These are phyloP conservation scores for Myrmophylax atrothorax DNA, from an alignment of 2,113 vertebrate genomes.

Conservation along the genomic window DNA sequence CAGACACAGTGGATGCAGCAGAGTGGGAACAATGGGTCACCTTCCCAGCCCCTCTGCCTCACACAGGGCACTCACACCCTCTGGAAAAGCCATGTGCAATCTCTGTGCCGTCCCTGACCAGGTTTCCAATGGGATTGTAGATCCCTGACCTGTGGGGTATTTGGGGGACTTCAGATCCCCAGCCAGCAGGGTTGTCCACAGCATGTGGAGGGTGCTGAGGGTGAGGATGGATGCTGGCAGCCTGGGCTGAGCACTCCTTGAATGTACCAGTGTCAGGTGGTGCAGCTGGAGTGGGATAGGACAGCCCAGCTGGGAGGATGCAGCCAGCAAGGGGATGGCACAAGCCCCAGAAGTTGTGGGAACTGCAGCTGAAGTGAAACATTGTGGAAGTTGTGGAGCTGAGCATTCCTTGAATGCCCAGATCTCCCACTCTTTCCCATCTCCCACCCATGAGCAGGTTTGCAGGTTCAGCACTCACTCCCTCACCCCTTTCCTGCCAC, in stretches of 20 bases:
- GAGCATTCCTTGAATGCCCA: background rate
- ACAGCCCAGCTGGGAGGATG: background rate
- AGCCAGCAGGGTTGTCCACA: background rate
- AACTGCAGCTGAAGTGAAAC: background rate
- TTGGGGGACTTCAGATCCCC: background rate
- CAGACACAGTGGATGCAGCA: background rate
- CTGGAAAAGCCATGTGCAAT: background rate
- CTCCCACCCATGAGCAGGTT: background rate
- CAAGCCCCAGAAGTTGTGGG: background rate
- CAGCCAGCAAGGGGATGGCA: background rate
- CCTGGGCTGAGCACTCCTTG: background rate
- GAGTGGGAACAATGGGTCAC: accelerated
- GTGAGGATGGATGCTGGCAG: background rate
- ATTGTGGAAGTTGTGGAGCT: accelerated
- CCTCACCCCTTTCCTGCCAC: background rate
- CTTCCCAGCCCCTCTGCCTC: background rate
- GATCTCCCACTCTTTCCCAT: accelerated
- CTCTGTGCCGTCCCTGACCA: background rate
- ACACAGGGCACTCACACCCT: accelerated
- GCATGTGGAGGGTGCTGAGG: background rate
- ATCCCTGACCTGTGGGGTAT: too few species aligned
- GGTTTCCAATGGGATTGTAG: background rate
- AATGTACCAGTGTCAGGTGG: too few species aligned
- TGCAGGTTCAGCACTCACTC: background rate
- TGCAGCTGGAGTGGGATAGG: background rate